Evolutionary conservation across 2,113 vertebrate genomes (phyloP), one percentile per base, ranked within the genome.

Genomic region (Lasiurus borealis): DNA sequence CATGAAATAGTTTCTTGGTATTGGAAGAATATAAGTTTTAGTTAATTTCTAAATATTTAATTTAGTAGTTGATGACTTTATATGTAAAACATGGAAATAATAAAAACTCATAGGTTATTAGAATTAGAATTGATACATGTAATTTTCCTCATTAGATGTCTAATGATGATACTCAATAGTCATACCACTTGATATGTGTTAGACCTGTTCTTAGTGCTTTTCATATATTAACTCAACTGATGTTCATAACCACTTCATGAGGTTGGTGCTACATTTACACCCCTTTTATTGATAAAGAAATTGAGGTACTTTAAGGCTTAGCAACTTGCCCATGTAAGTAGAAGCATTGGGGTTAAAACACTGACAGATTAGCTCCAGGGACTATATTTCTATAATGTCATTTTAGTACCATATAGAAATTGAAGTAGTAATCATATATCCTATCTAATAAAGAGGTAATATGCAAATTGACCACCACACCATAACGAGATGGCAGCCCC

Each of bases 141-240:
- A 80, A 59, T 59, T 88, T 68, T 54, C 44, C 68, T 94, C 48
- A 85, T n/a, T 78, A 44, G 23, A 77, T 77, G 14, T 3, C 25
- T 90, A 69, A 92, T 64, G 40, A 75, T 40, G 40, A 62, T 91
- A 48, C 19, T 10, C 27, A 86, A 77, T 4, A 92, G 1, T 69
- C 54, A 66, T 66, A 27, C 1, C 4, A 21, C 12, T 34, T 86
- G 52, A 44, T 75, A 82, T 72, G n/a, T 73, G 7, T 90, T 59
- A 85, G 8, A 46, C 5, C 16, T 68, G 13, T 88, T 66, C 14
- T 85, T 80, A 59, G 9, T 73, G 27, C 27, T 73, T 93, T 72
- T 82, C 62, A 81, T 75, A 15, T 87, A 71, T 78, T 90, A 82
- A 93, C 8, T 76, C 18, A 87, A 27, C 29, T 64, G 34, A 83